phyloP scores from a whole-genome alignment of 2,888 invertebrate genomes.

The Phalera bucephala region DNA sequence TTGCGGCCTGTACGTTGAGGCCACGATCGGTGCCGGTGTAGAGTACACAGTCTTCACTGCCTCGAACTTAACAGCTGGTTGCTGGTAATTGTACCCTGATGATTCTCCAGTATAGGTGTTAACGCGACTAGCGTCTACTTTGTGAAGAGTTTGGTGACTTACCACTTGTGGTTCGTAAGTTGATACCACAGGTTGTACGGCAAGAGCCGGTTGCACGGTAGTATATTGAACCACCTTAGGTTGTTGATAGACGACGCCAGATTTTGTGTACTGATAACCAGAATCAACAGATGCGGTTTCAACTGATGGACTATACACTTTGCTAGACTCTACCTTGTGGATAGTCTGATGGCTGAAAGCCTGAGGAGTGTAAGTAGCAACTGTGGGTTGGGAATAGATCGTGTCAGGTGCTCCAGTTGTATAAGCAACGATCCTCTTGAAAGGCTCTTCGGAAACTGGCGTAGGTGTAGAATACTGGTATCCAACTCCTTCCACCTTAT shows the following conservation, averaged over 20 bases:
- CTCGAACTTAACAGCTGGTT: constrained; percentile 48
- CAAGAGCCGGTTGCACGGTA: constrained; percentile 48
- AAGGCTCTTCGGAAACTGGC: constrained; percentile 65
- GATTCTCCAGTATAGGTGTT: constrained; percentile 45
- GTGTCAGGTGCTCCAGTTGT: constrained; percentile 59
- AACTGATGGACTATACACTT: constrained; percentile 39
- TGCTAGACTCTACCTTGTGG: constrained; percentile 49
- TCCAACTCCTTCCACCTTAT: constrained; percentile 52
- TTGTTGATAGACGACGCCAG: constrained; percentile 36
- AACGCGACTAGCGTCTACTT: constrained; percentile 53
- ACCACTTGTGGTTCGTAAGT: constrained; percentile 58
- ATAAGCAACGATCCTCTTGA: constrained; percentile 68
- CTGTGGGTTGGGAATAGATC: constrained; percentile 51
- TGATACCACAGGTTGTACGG: constrained; percentile 46
- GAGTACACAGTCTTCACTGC: constrained; percentile 53
- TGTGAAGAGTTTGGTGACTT: constrained; percentile 59
- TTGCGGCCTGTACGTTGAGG: constrained; percentile 48
- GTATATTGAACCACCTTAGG: constrained; percentile 45
- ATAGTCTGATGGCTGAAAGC: constrained; percentile 61
- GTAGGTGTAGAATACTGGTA: constrained; percentile 57
- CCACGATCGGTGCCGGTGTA: constrained; percentile 47
- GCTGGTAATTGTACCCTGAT: constrained; percentile 51
- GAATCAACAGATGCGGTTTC: constrained; percentile 28
- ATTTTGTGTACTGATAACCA: constrained; percentile 32
- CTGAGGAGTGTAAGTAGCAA: constrained; percentile 51